These are phyloP conservation scores for Phymanthus crucifer DNA, from an alignment of 92 coral and sea anemone genomes.

Conservation along the genomic window DNA sequence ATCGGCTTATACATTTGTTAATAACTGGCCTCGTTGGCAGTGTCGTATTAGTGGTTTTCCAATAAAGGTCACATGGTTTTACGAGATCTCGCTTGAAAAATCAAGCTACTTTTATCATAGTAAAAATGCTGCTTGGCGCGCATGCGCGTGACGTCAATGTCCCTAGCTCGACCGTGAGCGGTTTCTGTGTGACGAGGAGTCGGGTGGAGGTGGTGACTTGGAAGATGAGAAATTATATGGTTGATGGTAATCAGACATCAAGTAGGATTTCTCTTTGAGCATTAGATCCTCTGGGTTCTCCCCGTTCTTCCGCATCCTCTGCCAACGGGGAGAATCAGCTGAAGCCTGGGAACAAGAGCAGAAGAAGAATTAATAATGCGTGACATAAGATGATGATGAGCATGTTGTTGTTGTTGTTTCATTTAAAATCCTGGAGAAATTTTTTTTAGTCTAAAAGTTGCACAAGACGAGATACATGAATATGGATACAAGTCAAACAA, in stretches of 20 bases:
- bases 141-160: background rate
- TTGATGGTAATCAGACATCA: slow-evolving; percentile 92
- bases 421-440: no score
- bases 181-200: slow-evolving; percentile 31
- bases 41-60: background rate
- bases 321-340: slow-evolving; percentile 49
- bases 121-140: background rate
- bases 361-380: background rate
- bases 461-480: no score
- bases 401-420: no score
- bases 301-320: slow-evolving; percentile 58
- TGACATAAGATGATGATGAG: no score
- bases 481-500: no score
- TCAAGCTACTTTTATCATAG: no score
- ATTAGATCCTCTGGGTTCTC: slow-evolving; percentile 71
- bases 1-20: no score
- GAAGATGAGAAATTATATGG: slow-evolving; percentile 92
- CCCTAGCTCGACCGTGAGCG: slow-evolving; percentile 20
- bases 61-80: no score
- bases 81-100: no score
- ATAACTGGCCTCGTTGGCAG: background rate
- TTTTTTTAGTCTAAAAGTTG: no score
- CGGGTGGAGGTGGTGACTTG: slow-evolving; percentile 50
- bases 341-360: slow-evolving; percentile 12
- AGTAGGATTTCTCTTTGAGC: slow-evolving; percentile 89